Evolutionary conservation across 2,888 invertebrate species (phyloP).

Genomic region (Unio pictorum): DNA sequence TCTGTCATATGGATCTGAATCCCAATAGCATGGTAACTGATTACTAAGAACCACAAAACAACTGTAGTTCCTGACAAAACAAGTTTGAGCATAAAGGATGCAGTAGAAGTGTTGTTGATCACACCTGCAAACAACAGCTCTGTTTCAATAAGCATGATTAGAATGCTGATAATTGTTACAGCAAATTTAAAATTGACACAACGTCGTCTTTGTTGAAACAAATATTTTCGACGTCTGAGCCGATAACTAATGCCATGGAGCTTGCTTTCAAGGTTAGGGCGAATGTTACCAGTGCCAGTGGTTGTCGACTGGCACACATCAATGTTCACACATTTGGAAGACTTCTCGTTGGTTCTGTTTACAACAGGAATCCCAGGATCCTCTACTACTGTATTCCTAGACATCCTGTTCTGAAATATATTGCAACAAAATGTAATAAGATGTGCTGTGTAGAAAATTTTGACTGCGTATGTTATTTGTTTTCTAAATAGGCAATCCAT

Average conservation of each 20-base stretch:
- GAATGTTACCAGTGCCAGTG: slow-evolving; percentile 20
- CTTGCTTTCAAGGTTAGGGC: slow-evolving; percentile 10
- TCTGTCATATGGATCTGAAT: slow-evolving; percentile 53
- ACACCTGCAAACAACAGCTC: slow-evolving; percentile 44
- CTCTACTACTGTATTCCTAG: slow-evolving; percentile 41
- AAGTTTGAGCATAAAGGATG: slow-evolving; percentile 45
- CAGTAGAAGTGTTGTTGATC: slow-evolving; percentile 32
- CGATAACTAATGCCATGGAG: slow-evolving; percentile 56
- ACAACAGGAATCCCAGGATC: slow-evolving; percentile 59
- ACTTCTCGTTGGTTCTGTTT: slow-evolving; percentile 41
- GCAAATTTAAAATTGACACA: slow-evolving; percentile 51
- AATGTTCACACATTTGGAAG: slow-evolving; percentile 45
- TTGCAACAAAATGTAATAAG: too few species aligned
- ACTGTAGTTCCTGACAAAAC: slow-evolving; percentile 47
- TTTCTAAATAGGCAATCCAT: too few species aligned
- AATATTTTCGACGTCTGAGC: slow-evolving; percentile 43
- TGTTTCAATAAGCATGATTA: slow-evolving; percentile 54
- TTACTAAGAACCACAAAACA: slow-evolving; percentile 36
- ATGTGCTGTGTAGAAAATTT: too few species aligned
- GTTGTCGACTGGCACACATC: slow-evolving; percentile 15
- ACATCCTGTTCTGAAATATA: slow-evolving; percentile 41
- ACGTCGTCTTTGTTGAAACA: slow-evolving; percentile 39
- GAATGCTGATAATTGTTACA: slow-evolving; percentile 45
- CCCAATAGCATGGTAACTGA: slow-evolving; percentile 47
- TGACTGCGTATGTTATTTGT: too few species aligned